Base-by-base conservation (phyloP, 2,797 vertebrate genomes). In the Delichon dasypus region DNA sequence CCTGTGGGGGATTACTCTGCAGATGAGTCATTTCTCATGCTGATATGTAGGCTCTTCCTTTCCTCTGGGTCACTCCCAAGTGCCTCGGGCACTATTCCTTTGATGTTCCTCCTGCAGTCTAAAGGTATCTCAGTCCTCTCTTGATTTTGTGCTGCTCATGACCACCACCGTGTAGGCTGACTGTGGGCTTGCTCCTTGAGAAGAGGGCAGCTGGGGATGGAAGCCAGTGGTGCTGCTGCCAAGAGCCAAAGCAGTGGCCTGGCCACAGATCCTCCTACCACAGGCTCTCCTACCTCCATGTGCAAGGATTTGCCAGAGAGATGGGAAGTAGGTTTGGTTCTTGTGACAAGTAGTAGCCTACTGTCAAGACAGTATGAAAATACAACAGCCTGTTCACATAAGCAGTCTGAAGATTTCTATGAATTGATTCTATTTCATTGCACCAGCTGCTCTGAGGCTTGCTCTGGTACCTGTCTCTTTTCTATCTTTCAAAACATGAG, bases 1-100 rank as follows among this genome's bases (percentile, higher is more conserved):
- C 34, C 79, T 80, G 30, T 42, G 51, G 40, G 75, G 85, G 68
- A 92, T 94, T 94, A 51, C 68, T 77, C 23, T 54, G 61, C 45
- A 74, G 88, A 74, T 61, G 38, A 85, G 36, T 68, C 71, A 85
- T 95, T 95, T 90, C 78, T 89, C 4, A 9, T 58, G 75, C 42
- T 85, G 82, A 75, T 89, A 38, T 47, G 64, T 53, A 55, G 20
- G 45, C 13, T 48, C 26, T 92, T 88, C 72, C 53, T 74, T 80
- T 91, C 78, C 29, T 78, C 61, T 89, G 36, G 54, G 40, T 89
- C 25, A 13, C 17, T 83, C 38, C 42, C 58, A 74, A 67, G 48
- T 55, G 18, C 48, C 38, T 38, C 44, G 32, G 64, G 54, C n/a
- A 27, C n/a, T 71, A 71, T 55, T 91, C 27, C 55, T 85, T 58